Evolutionary conservation across 1,140 invertebrate species (phyloP).

Genomic region (Leptinotarsa texana): DNA sequence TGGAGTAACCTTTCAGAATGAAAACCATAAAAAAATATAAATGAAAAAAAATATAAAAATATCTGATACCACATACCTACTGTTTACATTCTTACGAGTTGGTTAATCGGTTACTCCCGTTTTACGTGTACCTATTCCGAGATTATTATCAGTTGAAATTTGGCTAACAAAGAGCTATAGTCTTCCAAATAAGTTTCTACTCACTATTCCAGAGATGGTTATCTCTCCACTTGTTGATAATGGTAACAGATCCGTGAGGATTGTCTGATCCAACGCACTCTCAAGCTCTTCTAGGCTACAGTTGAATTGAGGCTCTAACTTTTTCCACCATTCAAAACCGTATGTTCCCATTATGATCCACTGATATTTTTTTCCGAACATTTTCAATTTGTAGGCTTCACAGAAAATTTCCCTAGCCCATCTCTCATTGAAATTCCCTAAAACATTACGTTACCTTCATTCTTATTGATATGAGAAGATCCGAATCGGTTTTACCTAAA

Average conservation of each 20-base stretch:
- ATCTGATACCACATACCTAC: too few species aligned
- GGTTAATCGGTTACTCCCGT: too few species aligned
- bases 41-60: too few species aligned
- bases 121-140: too few species aligned
- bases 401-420: conserved; percentile 95
- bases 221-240: conserved; percentile 74
- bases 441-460: conserved; percentile 59
- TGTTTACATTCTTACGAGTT: too few species aligned
- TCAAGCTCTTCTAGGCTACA: conserved; percentile 80
- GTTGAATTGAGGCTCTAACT: conserved; percentile 58
- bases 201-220: conserved; percentile 89
- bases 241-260: conserved; percentile 83
- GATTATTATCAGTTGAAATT: too few species aligned
- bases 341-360: conserved; percentile 96
- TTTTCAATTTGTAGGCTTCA: conserved; percentile 72
- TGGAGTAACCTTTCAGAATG: too few species aligned
- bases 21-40: too few species aligned
- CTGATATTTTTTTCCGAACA: conserved; percentile 70
- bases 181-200: conserved; percentile 51
- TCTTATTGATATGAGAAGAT: background rate
- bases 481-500: conserved; percentile 45
- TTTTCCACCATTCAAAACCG: conserved; percentile 78
- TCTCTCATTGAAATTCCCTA: conserved; percentile 92
- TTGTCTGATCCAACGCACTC: conserved; percentile 85
- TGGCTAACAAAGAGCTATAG: background rate